These are phyloP conservation scores for Bombylius discolor DNA, from an alignment of 2,888 invertebrate species.

Conservation along the genomic window DNA sequence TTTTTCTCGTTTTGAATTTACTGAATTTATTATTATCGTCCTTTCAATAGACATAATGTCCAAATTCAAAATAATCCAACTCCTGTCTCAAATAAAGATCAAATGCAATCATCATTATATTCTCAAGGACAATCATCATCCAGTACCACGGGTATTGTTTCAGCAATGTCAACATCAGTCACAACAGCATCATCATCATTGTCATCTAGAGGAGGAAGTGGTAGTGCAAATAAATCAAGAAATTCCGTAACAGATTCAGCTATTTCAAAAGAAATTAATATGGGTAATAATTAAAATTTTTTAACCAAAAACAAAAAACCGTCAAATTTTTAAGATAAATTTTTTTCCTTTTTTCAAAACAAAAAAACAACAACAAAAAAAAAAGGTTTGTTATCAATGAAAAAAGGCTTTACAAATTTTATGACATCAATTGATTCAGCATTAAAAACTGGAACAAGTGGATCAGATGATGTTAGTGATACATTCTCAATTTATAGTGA, in stretches of 20 bases:
- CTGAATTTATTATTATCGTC: background rate
- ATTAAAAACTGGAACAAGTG: slow-evolving; percentile 50
- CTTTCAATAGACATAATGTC: slow-evolving; percentile 28
- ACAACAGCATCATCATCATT: slow-evolving; percentile 23
- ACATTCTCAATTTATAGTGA: slow-evolving; percentile 66
- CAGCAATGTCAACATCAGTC: slow-evolving; percentile 9
- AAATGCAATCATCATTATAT: slow-evolving; percentile 24
- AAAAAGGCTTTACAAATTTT: slow-evolving; percentile 67
- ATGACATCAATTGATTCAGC: slow-evolving; percentile 77
- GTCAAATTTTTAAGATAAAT: background rate
- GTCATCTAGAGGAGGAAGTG: background rate
- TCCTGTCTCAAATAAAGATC: slow-evolving; percentile 25
- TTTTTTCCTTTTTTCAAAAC: background rate
- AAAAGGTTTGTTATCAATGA: slow-evolving; percentile 59
- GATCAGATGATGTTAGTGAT: slow-evolving; percentile 56
- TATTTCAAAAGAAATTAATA: slow-evolving; percentile 41
- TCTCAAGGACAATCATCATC: slow-evolving; percentile 24
- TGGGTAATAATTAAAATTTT: slow-evolving; percentile 24
- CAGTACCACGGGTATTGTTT: slow-evolving; percentile 22
- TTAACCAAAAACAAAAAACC: background rate
- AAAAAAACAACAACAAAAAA: too few relatives aligned
- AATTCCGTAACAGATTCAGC: slow-evolving; percentile 25
- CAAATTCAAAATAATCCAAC: slow-evolving; percentile 33
- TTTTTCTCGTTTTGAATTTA: background rate
- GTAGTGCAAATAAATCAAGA: slow-evolving; percentile 13